Percentiles rank a stretch among this genome's conserved stretches.
These are phyloP conservation scores for Mythimna pallens DNA, from an alignment of 2,888 invertebrate species.

Conservation along the genomic window DNA sequence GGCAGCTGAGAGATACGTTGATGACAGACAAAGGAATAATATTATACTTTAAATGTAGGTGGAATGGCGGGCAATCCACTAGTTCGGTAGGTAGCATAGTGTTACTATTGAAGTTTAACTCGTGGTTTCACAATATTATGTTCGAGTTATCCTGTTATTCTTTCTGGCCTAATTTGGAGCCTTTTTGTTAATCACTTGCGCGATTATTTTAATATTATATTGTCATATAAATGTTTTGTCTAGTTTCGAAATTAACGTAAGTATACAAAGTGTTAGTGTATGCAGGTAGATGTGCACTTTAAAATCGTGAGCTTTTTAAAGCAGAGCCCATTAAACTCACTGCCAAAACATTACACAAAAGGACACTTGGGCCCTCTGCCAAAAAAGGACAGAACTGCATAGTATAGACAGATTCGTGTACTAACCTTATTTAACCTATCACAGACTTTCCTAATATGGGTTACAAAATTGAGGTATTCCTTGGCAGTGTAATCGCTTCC, in stretches of 20 bases:
- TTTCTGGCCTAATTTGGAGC: background rate
- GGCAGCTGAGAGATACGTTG: background rate
- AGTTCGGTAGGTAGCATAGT: background rate
- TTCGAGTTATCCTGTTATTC: slow-evolving; percentile 27
- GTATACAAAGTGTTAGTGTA: background rate
- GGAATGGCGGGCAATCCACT: background rate
- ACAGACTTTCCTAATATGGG: slow-evolving; percentile 95
- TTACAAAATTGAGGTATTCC: slow-evolving; percentile 98
- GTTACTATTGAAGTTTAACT: background rate
- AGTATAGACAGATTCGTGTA: slow-evolving; percentile 57
- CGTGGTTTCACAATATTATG: slow-evolving; percentile 16
- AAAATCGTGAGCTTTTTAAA: slow-evolving; percentile 33
- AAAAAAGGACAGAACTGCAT: slow-evolving; percentile 53
- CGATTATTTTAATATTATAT: background rate
- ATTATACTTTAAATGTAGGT: background rate
- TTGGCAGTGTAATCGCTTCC: slow-evolving; percentile 98
- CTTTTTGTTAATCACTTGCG: background rate
- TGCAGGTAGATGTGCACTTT: slow-evolving; percentile 4
- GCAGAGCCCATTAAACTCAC: slow-evolving; percentile 35
- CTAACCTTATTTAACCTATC: slow-evolving; percentile 96
- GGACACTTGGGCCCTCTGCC: slow-evolving; percentile 64
- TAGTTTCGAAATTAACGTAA: background rate
- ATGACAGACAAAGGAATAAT: slow-evolving; percentile 4
- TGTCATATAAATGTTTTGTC: background rate
- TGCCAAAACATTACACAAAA: slow-evolving; percentile 52